Evolutionary conservation across 2,797 vertebrate genomes (phyloP), one percentile per base, ranked within the genome.

Genomic region (Chelidonichthys spinosus): DNA sequence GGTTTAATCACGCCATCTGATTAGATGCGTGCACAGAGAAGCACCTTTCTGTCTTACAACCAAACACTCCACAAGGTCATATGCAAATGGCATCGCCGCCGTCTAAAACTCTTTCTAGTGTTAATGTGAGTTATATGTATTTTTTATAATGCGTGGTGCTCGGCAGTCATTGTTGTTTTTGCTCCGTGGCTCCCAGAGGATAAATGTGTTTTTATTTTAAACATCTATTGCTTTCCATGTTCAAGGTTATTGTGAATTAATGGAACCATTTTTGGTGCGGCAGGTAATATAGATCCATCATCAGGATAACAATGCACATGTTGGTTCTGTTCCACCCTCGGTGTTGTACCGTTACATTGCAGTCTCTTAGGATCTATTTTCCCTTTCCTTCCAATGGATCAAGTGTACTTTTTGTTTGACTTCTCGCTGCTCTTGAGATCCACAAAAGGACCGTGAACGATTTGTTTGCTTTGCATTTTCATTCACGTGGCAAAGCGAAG

Each of bases 1-100:
- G 60, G 56, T 86, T 82, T 85, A 89, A 93, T 91, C 85, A 84
- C 63, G 79, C 74, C 43, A 74, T 87, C 86, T 89, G 74, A 87
- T 83, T 79, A 83, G 75, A 84, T 63, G 72, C 52, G 69, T 63
- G 78, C 69, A 43, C 14, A 0, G 55, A 71, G 82, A 78, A 72
- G 58, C 78, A 72, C 79, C 82, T 84, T 70, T 75, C 82, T 74
- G 77, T 84, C 74, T 82, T 73, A 52, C 6, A 59, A 44, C 69
- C 52, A 79, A 79, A 82, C 62, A 61, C 73, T 66, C 69, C n/a
- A 33, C 86, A 91, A 93, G 92, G 88, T 90, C 87, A 83, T 73
- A 88, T 91, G 85, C 87, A 92, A 92, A 89, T 91, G 3, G 25
- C 39, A 69, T 56, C 64, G 14, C 79, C 83, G 75, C 56, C 1